These are phyloP conservation scores for Gandaritis pyraliata DNA, from an alignment of 2,888 invertebrate genomes.

Conservation along the genomic window DNA sequence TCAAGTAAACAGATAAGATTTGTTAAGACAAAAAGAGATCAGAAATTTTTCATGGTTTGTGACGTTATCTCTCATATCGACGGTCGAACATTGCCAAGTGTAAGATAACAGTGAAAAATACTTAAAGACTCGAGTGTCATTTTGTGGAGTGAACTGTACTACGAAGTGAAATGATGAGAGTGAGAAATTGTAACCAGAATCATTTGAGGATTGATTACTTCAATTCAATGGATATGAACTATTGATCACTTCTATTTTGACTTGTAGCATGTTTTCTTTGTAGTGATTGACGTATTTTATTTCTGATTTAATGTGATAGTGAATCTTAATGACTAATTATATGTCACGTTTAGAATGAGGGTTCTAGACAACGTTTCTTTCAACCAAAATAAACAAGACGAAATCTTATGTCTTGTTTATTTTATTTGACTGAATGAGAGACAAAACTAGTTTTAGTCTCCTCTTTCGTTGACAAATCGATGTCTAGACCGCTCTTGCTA, in stretches of 20 bases:
- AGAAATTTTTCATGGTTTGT: too few species aligned
- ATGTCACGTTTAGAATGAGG: neutral
- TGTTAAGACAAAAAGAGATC: too few species aligned
- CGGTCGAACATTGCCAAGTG: neutral
- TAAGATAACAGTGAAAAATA: neutral
- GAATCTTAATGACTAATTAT: constrained; percentile 14
- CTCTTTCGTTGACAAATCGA: too few species aligned
- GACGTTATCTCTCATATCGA: neutral
- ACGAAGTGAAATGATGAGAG: neutral
- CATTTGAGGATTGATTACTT: neutral
- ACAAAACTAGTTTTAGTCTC: too few species aligned
- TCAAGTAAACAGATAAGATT: too few species aligned
- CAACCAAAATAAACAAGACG: too few species aligned
- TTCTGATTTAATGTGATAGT: constrained; percentile 28
- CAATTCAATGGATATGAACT: neutral
- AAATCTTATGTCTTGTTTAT: too few species aligned
- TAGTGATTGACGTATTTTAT: constrained; percentile 22
- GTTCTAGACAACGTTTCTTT: too few species aligned
- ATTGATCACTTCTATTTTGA: neutral
- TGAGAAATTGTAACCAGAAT: neutral
- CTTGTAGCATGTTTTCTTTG: neutral
- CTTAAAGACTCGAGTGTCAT: neutral
- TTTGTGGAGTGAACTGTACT: neutral
- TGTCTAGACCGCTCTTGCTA: too few species aligned
- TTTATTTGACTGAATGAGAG: too few species aligned